Conservation (phyloP, 1,140 invertebrate species). For the Drosophila murphyi region DNA sequence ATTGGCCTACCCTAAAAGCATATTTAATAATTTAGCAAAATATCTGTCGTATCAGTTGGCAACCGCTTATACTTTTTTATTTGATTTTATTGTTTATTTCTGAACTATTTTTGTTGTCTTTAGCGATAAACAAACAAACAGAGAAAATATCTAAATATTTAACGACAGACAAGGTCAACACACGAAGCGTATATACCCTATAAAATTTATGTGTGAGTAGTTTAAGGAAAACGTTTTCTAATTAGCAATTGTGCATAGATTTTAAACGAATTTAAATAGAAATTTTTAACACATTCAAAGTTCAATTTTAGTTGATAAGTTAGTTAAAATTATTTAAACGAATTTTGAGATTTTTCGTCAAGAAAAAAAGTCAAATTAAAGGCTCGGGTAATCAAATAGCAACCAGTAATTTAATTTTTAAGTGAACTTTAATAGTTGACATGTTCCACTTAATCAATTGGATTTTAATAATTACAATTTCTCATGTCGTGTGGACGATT, state of each 20-base stretch:
- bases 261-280: no score
- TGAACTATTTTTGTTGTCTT: background rate
- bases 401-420: background rate
- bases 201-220: background rate
- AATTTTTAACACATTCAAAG: no score
- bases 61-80: conserved; percentile 71
- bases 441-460: background rate
- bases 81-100: conserved; percentile 29
- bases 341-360: no score
- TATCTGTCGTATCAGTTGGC: conserved; percentile 51
- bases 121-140: conserved; percentile 15
- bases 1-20: conserved; percentile 66
- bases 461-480: background rate
- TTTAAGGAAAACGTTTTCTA: background rate
- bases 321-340: no score
- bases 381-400: background rate
- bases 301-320: no score
- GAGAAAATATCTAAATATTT: conserved; percentile 10
- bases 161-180: background rate
- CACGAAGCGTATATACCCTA: conserved; percentile 17
- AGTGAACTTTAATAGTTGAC: background rate
- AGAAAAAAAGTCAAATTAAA: no score
- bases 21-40: conserved; percentile 74
- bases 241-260: no score
- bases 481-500: conserved; percentile 10